Evolutionary conservation across 53 echinoderm and acorn worm species (phyloP).

Genomic region (Paracentrotus lividus): DNA sequence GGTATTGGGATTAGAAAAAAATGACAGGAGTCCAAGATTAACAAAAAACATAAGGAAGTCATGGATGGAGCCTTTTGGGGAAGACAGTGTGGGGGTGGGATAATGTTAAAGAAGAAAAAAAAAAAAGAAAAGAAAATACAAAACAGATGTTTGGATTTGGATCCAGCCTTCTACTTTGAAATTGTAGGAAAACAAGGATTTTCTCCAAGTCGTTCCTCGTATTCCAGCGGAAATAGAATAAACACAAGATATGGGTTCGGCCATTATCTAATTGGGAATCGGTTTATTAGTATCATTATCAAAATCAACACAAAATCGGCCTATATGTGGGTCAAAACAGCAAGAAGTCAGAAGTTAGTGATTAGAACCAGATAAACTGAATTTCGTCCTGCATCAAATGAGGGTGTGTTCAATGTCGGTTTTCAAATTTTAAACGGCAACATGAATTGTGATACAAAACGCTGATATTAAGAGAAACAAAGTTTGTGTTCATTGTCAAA

Average conservation of each 20-base stretch:
- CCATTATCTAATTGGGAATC: constrained; percentile 40
- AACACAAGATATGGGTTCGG: constrained; percentile 1
- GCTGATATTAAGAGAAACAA: no score
- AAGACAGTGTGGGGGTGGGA: constrained; percentile 6
- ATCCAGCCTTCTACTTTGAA: background rate
- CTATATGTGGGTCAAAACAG: constrained; percentile 42
- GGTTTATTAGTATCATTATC: constrained; percentile 14
- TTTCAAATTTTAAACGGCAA: no score
- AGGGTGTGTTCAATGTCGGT: no score
- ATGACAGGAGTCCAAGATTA: background rate
- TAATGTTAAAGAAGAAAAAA: background rate
- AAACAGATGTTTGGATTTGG: background rate
- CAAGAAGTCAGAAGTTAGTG: background rate
- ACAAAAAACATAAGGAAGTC: background rate
- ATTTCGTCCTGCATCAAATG: background rate
- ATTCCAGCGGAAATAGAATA: background rate
- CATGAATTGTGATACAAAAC: no score
- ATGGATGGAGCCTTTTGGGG: background rate
- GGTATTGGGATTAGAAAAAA: no score
- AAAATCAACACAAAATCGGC: constrained; percentile 29
- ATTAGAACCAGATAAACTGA: background rate
- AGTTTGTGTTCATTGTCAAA: no score
- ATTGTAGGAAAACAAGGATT: background rate
- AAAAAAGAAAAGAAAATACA: background rate
- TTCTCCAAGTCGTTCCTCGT: background rate